Evolutionary conservation across 1,140 invertebrate species (phyloP), one percentile per base, ranked within the genome.

Genomic region (Drosophila erecta): DNA sequence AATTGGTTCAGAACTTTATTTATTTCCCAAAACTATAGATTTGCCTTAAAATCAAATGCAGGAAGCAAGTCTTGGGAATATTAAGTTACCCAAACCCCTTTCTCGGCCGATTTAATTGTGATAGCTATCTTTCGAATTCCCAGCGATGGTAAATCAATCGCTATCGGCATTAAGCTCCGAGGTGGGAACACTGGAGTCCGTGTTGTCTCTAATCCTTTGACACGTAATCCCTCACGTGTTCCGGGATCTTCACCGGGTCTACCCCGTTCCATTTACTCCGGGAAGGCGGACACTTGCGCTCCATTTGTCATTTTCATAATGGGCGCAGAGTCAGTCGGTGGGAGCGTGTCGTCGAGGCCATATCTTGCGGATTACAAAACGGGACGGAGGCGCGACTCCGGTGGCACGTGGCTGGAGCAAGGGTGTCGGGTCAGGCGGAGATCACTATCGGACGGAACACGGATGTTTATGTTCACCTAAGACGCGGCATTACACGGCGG

Each of bases 281-380:
- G 35, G n/a, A 20, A 24, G 37, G 22, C 2, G 33, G 50, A 53
- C 79, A 89, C 66, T 87, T 87, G 84, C 56, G 66, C 76, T 59
- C 56, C 72, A 87, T 87, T 87, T 87, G 72, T 87, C 84, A 87
- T 84, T 67, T 84, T 87, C 84, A 87, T 89, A 89, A 87, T 73
- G 59, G 67, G 43, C 20, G 24, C 57, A 54, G 70, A 76, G 81
- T 83, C 55, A 76, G 67, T 30, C 41, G 58, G 35, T 38, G 43
- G 76, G 76, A 84, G 66, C 81, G 81, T 84, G 81, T 76, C 76
- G 55, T 35, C 57, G 60, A 49, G 15, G 57, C 49, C 67, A 75
- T 70, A 81, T 72, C 61, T 64, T 59, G 47, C 22, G 83, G 83
- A 87, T 86, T 86, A 86, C 35, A 49, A 76, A 40, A 66, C 76